Base-by-base conservation (phyloP, 2,888 invertebrate species). In the Pteria penguin region DNA sequence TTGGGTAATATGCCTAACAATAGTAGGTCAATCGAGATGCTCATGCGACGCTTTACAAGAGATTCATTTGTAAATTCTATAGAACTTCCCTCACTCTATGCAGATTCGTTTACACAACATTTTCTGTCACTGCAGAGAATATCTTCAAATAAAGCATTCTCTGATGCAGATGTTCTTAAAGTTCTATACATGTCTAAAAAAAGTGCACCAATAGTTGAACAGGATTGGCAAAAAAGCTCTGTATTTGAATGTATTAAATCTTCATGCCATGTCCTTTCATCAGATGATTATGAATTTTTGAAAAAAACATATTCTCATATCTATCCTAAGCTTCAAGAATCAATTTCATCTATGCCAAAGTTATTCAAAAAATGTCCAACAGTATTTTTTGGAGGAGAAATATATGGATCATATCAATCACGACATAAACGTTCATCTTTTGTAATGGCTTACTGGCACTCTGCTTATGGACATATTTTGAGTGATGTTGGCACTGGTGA, bases 391-490 rank as follows among this genome's bases (percentile, higher is more conserved):
- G 33, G 58, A 32, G 52, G 45, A 11, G 71, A 71, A 57, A 61
- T 71, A 18, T 75, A 36, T 54, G 66, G 71, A 11, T 71, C 71
- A 2, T 57, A n/a, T 55, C 32, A 66, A 24, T 66, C 63, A 4
- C 32, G 70, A 4, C 55, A 57, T 27, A 60, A 26, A 32, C 36
- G 75, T 14, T 75, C 71, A 24, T 71, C 71, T 26, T 71, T 32
- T 63, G 31, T 75, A 1, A 66, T 75, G 66, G 66, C 75, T 2
- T 66, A 65, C 31, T 70, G 75, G 75, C 54, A 54, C 54, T 22
- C 26, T 18, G 22, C 11, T 11, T 24, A 63, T 75, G 75, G 61
- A 11, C 26, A 57, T 45, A 62, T 70, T 26, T n/a, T n/a, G n/a
- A n/a, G n/a, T n/a, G 5, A 36, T 2, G 52, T 27, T 65, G 31